phyloP scores from a whole-genome alignment of 2,113 vertebrate species.

The Hydrochoerus hydrochaeris region DNA sequence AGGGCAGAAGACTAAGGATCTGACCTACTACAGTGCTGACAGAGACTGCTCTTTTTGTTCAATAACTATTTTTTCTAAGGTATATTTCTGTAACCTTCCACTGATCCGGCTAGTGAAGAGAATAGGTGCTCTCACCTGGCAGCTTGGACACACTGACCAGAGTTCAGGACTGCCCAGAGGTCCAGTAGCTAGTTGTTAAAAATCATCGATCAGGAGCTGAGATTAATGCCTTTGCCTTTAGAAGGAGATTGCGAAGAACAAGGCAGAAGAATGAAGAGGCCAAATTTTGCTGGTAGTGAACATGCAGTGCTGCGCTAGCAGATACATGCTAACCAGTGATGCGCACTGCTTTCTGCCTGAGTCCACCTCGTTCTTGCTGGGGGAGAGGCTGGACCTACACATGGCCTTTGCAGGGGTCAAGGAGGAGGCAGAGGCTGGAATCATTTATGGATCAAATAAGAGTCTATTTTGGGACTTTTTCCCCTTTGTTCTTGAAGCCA shows the following conservation, averaged over 20 bases:
- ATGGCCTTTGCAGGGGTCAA: neutral
- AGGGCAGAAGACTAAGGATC: neutral
- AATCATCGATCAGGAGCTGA: neutral
- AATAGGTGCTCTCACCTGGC: neutral
- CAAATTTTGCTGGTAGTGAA: neutral
- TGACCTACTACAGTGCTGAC: neutral
- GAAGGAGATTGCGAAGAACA: neutral
- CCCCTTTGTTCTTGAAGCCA: neutral
- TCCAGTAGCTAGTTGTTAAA: neutral
- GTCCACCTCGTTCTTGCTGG: neutral
- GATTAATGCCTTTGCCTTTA: neutral
- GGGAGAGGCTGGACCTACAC: neutral
- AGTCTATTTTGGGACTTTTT: neutral
- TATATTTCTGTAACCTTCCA: neutral
- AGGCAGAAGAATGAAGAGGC: neutral
- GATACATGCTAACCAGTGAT: neutral
- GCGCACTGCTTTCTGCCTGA: neutral
- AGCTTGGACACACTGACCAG: neutral
- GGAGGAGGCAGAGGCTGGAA: neutral
- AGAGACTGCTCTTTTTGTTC: neutral
- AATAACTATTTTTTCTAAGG: neutral
- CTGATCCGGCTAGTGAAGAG: neutral
- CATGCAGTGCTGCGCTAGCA: neutral
- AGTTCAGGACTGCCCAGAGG: neutral
- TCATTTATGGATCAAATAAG: neutral